Evolutionary conservation across 2,888 invertebrate species (phyloP), one percentile per base, ranked within the genome.

Genomic region (Xestia xanthographa): DNA sequence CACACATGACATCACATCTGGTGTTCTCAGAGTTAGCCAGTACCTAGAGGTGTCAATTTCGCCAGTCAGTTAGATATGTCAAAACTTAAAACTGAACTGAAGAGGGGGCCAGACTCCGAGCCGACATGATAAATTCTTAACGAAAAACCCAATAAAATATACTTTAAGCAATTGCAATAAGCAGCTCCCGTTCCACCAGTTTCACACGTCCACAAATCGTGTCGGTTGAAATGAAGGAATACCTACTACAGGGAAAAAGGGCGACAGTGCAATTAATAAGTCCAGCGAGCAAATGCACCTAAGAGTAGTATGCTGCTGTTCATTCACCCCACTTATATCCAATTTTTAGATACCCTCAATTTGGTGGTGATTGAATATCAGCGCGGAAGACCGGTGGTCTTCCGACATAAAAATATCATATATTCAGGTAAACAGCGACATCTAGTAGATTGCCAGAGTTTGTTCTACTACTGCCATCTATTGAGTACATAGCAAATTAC

Each of bases 391-490:
- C 12, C 9, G 26, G 6, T 34, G 26, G 6, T 34, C 11, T 12
- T 26, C 11, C 22, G 29, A 11, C 3, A 41, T 68, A 70, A 67
- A 67, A n/a, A 29, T 20, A 68, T 20, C 5, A 6, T 6, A 6
- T 6, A 14, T 43, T 65, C 26, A n/a, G 48, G 63, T 22, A 4
- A 29, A 22, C 48, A 67, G 34, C 82, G 82, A 63, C 79, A 82
- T 82, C 79, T 76, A 68, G 66, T 45, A 8, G 38, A 22, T 38
- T 14, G 1, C 8, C 9, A n/a, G 20, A 56, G 8, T 48, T 43
- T 8, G 14, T 58, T 22, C 11, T 41, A 56, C 72, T 80, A 72
- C 77, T 84, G 89, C 85, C 89, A 91, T 87, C 90, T 85, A 48
- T 66, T 20, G 34, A 58, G 20, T 17, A 58, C 0, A 9, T 38